Evolutionary conservation across 2,888 invertebrate genomes (phyloP).

Genomic region (Ochlodes sylvanus): DNA sequence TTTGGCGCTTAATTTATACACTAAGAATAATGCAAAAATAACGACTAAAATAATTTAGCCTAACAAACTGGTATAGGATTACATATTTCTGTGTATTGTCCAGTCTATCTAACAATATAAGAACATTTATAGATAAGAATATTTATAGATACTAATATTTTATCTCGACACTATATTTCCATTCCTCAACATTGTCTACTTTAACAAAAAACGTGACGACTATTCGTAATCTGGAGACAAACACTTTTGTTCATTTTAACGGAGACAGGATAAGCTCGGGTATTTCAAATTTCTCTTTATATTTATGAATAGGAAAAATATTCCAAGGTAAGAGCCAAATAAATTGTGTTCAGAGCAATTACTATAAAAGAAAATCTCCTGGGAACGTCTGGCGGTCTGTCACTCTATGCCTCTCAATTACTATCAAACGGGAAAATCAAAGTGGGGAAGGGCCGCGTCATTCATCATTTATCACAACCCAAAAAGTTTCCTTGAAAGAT

Average conservation of each 20-base stretch:
- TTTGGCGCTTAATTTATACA: too few species aligned
- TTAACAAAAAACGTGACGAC: conserved; percentile 3
- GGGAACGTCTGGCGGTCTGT: neutral
- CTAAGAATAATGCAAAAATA: too few species aligned
- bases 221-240: neutral
- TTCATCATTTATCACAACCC: neutral
- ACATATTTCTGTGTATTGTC: too few species aligned
- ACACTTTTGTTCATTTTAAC: conserved; percentile 4
- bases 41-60: too few species aligned
- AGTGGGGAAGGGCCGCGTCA: neutral
- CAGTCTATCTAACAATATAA: too few species aligned
- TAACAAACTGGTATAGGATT: too few species aligned
- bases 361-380: neutral
- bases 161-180: neutral
- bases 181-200: conserved; percentile 5
- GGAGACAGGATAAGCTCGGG: neutral
- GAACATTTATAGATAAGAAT: neutral
- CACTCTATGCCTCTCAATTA: conserved; percentile 9
- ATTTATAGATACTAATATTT: neutral
- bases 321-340: neutral
- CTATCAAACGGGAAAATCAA: neutral
- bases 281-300: conserved; percentile 5
- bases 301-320: conserved; percentile 9
- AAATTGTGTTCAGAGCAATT: neutral
- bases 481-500: neutral